Evolutionary conservation across 1,140 invertebrate genomes (phyloP).

Genomic region (Spodoptera frugiperda): DNA sequence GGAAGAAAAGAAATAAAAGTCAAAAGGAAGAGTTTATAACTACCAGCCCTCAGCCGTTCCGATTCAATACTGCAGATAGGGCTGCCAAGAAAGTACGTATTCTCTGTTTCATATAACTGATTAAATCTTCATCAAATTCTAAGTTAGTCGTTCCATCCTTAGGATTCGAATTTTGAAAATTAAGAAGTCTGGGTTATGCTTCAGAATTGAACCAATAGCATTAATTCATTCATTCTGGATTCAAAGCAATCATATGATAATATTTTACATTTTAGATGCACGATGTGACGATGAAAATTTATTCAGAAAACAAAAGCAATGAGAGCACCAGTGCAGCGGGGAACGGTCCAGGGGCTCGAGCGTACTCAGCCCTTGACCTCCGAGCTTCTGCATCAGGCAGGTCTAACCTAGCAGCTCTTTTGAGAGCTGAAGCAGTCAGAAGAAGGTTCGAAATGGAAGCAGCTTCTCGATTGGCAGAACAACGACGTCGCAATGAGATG

Average conservation of each 20-base stretch:
- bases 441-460: slow-evolving; percentile 89
- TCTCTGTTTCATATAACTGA: not conserved
- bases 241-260: not conserved
- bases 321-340: slow-evolving; percentile 55
- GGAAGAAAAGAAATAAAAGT: slow-evolving; percentile 60
- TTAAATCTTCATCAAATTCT: not conserved
- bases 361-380: slow-evolving; percentile 75
- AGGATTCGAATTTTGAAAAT: too few relatives aligned
- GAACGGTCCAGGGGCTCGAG: slow-evolving; percentile 56
- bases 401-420: slow-evolving; percentile 90
- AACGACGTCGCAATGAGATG: slow-evolving; percentile 86
- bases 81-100: slow-evolving; percentile 76
- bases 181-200: too few relatives aligned
- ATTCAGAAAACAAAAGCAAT: slow-evolving; percentile 73
- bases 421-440: slow-evolving; percentile 89
- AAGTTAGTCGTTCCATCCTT: too few relatives aligned
- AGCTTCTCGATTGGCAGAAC: slow-evolving; percentile 87
- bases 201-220: too few relatives aligned
- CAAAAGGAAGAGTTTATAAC: slow-evolving; percentile 84
- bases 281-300: slow-evolving; percentile 78
- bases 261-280: slow-evolving; percentile 68
- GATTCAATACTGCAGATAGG: slow-evolving; percentile 82
- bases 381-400: slow-evolving; percentile 85
- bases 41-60: slow-evolving; percentile 85
- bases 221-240: too few relatives aligned